Evolutionary conservation across 2,888 invertebrate species (phyloP), one percentile per base, ranked within the genome.

Genomic region (Dione juno): DNA sequence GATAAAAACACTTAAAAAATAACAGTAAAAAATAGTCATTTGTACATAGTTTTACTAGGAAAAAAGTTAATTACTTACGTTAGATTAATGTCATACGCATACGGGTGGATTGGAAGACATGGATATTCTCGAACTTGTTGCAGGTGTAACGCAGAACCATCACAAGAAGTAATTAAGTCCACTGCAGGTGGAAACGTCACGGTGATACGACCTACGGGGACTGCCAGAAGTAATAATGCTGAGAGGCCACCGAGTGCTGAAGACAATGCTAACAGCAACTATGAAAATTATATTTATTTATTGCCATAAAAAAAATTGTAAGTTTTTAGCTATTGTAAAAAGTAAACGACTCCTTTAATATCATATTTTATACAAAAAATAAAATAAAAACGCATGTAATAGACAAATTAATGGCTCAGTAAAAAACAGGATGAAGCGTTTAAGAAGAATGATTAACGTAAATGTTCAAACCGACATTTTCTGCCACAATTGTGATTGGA

Each of bases 161-260:
- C 81, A 79, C 96, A 96, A 6, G 93, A 87, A 41, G 95, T 81
- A 48, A 95, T 92, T 76, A 96, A 87, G 74, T 95, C 94, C 16
- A 95, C 92, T 58, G 91, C 87, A 5, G 94, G 90, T 8, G 96
- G 96, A 80, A 95, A 95, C 13, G 94, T 94, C 57, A 96, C 90
- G 0, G 94, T 95, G 77, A 96, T 93, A 75, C 96, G 91, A 21
- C 96, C 96, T 8, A 96, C 95, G 0, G 96, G 96, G 50, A 97
- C 96, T 11, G 95, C 88, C 40, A 96, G 91, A 67, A 96, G 88
- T 21, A 96, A 89, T 63, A 96, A 87, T 0, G 96, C 95, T 7
- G 95, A 94, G 7, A 89, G 92, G 8, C 96, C 96, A 21, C 96
- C 96, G 70, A 95, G 82, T 19, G 94, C 93, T 48, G 96, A 96